These are phyloP conservation scores for Cephalopholis sonnerati DNA, from an alignment of 2,113 vertebrate species.

Conservation along the genomic window DNA sequence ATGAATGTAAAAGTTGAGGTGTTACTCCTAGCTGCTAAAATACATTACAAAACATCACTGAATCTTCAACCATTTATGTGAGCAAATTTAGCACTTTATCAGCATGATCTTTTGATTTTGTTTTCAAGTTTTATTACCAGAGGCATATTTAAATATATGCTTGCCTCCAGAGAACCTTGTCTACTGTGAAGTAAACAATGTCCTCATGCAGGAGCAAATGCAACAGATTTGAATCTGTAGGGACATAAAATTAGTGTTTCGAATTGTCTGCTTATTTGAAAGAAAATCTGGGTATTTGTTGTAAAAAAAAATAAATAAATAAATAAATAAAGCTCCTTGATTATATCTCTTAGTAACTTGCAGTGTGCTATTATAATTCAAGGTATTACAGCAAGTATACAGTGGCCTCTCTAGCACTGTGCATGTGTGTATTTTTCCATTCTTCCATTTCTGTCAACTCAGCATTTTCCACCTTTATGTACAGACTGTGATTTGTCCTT, in stretches of 20 bases:
- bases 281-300: neutral
- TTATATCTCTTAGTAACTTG: neutral
- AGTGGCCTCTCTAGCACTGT: neutral
- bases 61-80: neutral
- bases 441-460: conserved; percentile 10
- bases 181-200: neutral
- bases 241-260: neutral
- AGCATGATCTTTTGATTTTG: neutral
- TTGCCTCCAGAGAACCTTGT: neutral
- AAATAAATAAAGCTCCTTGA: neutral
- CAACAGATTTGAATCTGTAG: neutral
- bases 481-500: conserved; percentile 31
- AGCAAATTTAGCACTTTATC: neutral
- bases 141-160: neutral
- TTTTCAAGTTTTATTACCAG: neutral
- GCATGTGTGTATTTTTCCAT: conserved; percentile 2
- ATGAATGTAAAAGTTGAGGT: neutral
- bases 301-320: neutral
- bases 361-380: neutral
- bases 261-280: neutral
- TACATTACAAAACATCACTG: neutral
- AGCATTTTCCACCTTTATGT: conserved; percentile 27
- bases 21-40: neutral
- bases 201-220: neutral
- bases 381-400: neutral